Evolutionary conservation across 2,797 vertebrate species (phyloP).

Genomic region (Halcyon smyrnensis): DNA sequence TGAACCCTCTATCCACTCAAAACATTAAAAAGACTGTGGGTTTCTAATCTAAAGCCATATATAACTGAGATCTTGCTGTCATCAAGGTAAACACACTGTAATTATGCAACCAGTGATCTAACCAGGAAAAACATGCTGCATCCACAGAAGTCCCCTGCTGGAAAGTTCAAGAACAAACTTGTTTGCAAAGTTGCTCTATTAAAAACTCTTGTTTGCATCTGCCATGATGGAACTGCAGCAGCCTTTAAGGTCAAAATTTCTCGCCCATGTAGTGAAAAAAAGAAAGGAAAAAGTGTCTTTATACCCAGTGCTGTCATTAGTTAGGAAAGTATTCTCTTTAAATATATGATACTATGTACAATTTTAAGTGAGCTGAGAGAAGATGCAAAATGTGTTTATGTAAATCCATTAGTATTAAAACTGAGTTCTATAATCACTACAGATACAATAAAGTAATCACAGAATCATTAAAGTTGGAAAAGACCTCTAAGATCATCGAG

Average conservation of each 20-base stretch:
- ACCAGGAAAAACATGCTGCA: background rate
- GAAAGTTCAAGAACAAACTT: background rate
- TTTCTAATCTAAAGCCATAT: background rate
- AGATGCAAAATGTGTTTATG: background rate
- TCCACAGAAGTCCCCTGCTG: background rate
- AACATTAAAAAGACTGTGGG: background rate
- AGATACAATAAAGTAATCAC: background rate
- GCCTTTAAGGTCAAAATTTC: background rate
- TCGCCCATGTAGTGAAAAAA: background rate
- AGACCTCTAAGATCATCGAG: too few relatives aligned
- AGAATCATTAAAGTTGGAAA: too few relatives aligned
- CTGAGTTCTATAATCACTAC: fast-evolving
- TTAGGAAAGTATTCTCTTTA: background rate
- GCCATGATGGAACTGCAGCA: background rate
- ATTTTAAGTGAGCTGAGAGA: background rate
- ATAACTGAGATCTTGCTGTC: background rate
- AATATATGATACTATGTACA: fast-evolving
- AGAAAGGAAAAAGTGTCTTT: background rate
- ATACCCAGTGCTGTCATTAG: fast-evolving
- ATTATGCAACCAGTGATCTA: background rate
- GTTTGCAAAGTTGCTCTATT: background rate
- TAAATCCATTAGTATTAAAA: background rate
- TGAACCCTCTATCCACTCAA: background rate
- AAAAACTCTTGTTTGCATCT: background rate
- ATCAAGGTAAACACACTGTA: background rate